Evolutionary conservation across 2,113 vertebrate species (phyloP), one percentile per base, ranked within the genome.

Genomic region (Eudyptes chrysolophus): DNA sequence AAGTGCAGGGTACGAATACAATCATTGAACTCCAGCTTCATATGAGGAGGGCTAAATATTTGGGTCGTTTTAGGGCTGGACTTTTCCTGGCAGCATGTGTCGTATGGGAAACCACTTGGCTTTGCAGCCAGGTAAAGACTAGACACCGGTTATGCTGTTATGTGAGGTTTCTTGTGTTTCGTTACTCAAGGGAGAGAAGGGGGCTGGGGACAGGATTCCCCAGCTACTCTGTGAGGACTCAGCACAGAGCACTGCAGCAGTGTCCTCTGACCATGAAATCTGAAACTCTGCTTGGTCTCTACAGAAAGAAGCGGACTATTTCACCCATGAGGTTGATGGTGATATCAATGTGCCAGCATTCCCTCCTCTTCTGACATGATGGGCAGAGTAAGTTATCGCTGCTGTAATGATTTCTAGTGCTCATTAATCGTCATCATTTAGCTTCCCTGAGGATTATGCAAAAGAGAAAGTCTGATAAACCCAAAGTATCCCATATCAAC

Each of bases 351-450:
- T 49, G 10, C 18, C 34, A 70, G 12, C 26, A 12, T 74, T 80
- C 12, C 14, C 6, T 77, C 14, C 16, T 83, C 18, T 51, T 55
- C 20, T 30, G 5, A 21, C 0, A 0, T 16, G 10, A 46, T 13
- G 8, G 34, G 40, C 20, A 61, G 36, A 85, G 42, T 13, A 66
- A 77, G 12, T 49, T 81, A 12, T 16, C 4, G 1, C 24, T 61
- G 18, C 9, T 36, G 24, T 61, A 65, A 79, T 5, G 1, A 69
- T 87, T 81, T 34, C 24, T 32, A 81, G 27, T 24, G 8, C 5
- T 66, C 8, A 19, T 36, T 90, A 18, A 49, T 71, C 64, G 36
- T 40, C 8, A 42, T 25, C 58, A 54, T 38, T 78, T 46, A 55
- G 4, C 5, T 16, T 60, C 48, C 84, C 44, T 29, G 46, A 32